These are phyloP conservation scores for Euglossa dilemma DNA, from an alignment of 1,140 invertebrate species.

Conservation along the genomic window DNA sequence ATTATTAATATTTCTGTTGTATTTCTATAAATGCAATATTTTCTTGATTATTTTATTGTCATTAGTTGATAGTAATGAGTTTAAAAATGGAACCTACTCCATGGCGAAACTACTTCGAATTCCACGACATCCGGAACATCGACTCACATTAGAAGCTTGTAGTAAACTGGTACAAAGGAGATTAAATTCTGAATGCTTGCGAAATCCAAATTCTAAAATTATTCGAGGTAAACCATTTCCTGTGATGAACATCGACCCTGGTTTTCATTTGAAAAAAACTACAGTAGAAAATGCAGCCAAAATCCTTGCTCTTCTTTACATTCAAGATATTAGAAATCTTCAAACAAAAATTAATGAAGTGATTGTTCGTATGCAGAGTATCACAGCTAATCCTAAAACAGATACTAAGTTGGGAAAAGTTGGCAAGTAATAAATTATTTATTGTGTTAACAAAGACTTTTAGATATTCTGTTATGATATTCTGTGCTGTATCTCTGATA, in stretches of 20 bases:
- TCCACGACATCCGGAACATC: constrained; percentile 90
- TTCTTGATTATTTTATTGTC: constrained; percentile 56
- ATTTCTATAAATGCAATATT: constrained; percentile 25
- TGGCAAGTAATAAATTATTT: constrained; percentile 84
- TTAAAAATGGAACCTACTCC: constrained; percentile 89
- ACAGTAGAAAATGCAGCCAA: constrained; percentile 90
- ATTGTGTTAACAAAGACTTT: background rate
- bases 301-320: constrained; percentile 93
- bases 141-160: constrained; percentile 89
- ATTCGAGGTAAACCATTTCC: constrained; percentile 86
- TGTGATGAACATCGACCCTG: constrained; percentile 86
- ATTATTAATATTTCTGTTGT: background rate
- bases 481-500: background rate
- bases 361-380: constrained; percentile 94
- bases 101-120: constrained; percentile 92
- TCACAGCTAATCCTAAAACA: constrained; percentile 98
- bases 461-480: constrained; percentile 9
- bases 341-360: constrained; percentile 98
- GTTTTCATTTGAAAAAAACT: constrained; percentile 87
- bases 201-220: constrained; percentile 85
- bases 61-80: constrained; percentile 91
- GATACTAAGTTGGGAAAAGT: constrained; percentile 97
- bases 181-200: constrained; percentile 86
- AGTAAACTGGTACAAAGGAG: constrained; percentile 86
- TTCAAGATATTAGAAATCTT: constrained; percentile 94